Base-by-base conservation (phyloP, 2,797 vertebrate genomes). In the Macropus fuliginosus region DNA sequence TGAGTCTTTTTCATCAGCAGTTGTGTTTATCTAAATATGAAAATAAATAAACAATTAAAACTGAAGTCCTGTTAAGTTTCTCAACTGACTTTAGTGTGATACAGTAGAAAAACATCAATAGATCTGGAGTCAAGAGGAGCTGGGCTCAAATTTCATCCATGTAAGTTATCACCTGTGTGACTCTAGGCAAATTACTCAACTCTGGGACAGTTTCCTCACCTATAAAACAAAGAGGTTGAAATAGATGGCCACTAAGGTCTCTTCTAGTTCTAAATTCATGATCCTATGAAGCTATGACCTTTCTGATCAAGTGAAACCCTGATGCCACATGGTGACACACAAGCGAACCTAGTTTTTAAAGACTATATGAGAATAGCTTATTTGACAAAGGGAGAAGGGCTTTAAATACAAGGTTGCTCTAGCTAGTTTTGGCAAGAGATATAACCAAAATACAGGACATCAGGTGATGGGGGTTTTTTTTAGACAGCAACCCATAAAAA, bases 1-100 rank as follows among this genome's bases (percentile, higher is more conserved):
- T 95, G 98, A 96, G 96, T 99, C 99, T 96, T 98, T 99, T 98
- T 99, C 99, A 90, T 99, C 99, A 91, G 18, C 98, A 10, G 99
- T 99, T 62, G 99, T 99, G 98, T 99, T 99, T 97, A 99, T 99
- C 99, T 99, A 97, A 92, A 98, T 98, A 96, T 50, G 93, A 97
- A 52, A 97, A 91, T 93, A 56, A 95, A 66, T 92, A 93, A 90
- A 18, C 11, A 95, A 62, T 92, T 93, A 97, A 96, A 2, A 0
- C 90, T 55, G 89, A 57, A 92, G 34, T 9, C 34, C 92, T 92
- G 87, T 21, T 56, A 11, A 89, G 92, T 93, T 91, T 31, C 50
- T 91, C 52, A 94, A 40, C n/a, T 57, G 18, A 74, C 11, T 28
- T 95, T 18, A 31, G 94, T 90, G 89, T 54, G 2, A 46, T 81